phyloP scores from a whole-genome alignment of 2,113 vertebrate genomes.

The Pterocles orientalis region DNA sequence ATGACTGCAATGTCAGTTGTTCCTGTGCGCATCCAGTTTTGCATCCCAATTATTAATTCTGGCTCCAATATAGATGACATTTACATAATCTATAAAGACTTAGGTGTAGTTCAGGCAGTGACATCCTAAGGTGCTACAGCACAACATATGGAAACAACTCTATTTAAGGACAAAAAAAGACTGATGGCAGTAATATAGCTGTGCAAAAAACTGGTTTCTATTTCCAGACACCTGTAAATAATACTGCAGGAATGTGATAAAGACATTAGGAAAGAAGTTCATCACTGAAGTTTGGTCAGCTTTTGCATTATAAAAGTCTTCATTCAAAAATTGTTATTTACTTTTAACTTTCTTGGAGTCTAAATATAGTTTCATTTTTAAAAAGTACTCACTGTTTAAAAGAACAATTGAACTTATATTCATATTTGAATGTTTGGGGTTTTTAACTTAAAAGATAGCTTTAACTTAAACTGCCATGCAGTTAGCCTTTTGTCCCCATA shows the following conservation, averaged over 20 bases:
- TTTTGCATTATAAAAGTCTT: neutral
- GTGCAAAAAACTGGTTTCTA: neutral
- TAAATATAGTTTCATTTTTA: neutral
- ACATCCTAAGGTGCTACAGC: neutral
- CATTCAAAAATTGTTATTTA: neutral
- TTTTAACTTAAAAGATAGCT: neutral
- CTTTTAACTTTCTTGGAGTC: neutral
- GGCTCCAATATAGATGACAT: neutral
- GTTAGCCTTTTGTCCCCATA: neutral
- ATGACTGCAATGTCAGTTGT: neutral
- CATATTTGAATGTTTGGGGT: neutral
- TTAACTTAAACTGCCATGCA: neutral
- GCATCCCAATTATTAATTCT: neutral
- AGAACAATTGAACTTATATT: neutral
- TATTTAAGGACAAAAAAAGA: neutral
- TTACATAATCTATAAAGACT: neutral
- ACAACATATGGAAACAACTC: slow-evolving; percentile 26
- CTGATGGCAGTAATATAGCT: neutral
- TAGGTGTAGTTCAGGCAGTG: neutral
- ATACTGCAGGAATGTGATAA: slow-evolving; percentile 35
- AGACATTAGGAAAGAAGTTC: slow-evolving; percentile 3
- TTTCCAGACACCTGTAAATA: slow-evolving; percentile 13
- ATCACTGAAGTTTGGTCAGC: neutral
- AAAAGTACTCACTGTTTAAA: neutral
- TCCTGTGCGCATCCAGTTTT: neutral